phyloP scores from a whole-genome alignment of 2,888 invertebrate species.

The Cephus runcator region DNA sequence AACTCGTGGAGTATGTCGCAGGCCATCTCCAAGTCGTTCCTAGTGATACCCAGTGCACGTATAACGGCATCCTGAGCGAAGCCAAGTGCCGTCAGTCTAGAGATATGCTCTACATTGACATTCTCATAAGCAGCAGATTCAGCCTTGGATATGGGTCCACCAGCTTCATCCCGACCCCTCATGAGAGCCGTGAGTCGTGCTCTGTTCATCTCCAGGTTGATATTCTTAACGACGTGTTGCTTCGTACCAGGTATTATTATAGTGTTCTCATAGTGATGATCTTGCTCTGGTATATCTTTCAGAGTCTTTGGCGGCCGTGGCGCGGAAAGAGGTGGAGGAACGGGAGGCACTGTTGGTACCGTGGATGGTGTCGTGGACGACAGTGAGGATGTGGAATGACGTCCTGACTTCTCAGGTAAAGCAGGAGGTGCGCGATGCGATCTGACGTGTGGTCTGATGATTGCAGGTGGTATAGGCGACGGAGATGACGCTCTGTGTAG shows the following conservation, averaged over 20 bases:
- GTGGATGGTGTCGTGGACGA: conserved; percentile 30
- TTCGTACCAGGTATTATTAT: conserved; percentile 65
- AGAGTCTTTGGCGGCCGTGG: conserved; percentile 53
- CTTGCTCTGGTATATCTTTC: conserved; percentile 59
- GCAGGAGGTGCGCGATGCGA: conserved; percentile 38
- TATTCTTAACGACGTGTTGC: conserved; percentile 61
- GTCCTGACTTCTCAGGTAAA: conserved; percentile 50
- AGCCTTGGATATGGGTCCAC: conserved; percentile 47
- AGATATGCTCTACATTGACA: conserved; percentile 90
- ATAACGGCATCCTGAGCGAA: conserved; percentile 92
- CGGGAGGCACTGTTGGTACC: conserved; percentile 45
- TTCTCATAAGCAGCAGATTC: conserved; percentile 80
- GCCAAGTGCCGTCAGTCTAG: conserved; percentile 87
- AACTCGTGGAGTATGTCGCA: conserved; percentile 94
- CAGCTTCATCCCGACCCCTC: conserved; percentile 55
- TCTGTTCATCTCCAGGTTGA: conserved; percentile 55
- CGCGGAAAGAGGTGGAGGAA: conserved; percentile 56
- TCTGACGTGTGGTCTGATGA: conserved; percentile 41
- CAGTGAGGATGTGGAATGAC: conserved; percentile 17
- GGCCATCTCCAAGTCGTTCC: conserved; percentile 95
- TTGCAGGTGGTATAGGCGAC: conserved; percentile 46
- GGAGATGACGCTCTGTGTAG: conserved; percentile 62
- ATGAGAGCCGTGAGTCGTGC: conserved; percentile 58
- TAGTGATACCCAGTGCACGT: conserved; percentile 89
- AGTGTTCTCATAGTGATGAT: conserved; percentile 69